Base-by-base conservation (phyloP, 2,113 vertebrate genomes). In the Ptilorrhoa leucosticta region DNA sequence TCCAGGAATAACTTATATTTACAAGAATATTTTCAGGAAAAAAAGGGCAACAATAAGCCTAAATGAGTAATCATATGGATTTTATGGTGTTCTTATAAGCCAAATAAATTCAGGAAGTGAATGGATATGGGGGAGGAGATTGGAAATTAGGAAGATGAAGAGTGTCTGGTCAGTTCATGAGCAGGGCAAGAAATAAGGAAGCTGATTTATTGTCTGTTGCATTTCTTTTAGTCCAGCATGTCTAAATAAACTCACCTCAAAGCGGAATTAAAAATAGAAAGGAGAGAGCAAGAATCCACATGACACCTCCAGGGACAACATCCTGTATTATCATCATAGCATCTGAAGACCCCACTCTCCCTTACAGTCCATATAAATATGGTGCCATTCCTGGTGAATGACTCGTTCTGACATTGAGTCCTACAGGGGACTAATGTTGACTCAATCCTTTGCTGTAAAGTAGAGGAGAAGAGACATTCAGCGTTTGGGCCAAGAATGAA, bases 261-360 rank as follows among this genome's bases (percentile, higher is more conserved):
- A 95, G 26, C 14, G 17, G 54, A 92, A 81, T n/a, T 71, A 95
- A 96, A 95, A 89, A 90, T 27, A 95, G 75, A 57, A 78, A 79
- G 44, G 24, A 40, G 20, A 63, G 61, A 70, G 40, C 42, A 88
- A 94, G 64, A 91, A 64, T 48, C 22, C 33, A 57, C 61, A 40
- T 31, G n/a, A 76, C 16, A 84, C 23, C 45, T 79, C 48, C 71
- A 94, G 53, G 37, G 45, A 79, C 2, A 81, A 56, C 24, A 83
- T 75, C 44, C 58, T 77, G 42, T 37, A 48, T 39, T 66, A 31
- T 30, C 40, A 7, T 68, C 37, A 44, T 5, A 51, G 21, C 53
- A 71, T 35, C 23, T 47, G 58, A 88, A 72, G 66, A 84, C 8
- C 54, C 39, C n/a, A 7, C 26, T 45, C 35, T 56, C 16, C 47